Evolutionary conservation across 2,797 vertebrate genomes (phyloP).

Genomic region (Gymnoscopelus microlampas): DNA sequence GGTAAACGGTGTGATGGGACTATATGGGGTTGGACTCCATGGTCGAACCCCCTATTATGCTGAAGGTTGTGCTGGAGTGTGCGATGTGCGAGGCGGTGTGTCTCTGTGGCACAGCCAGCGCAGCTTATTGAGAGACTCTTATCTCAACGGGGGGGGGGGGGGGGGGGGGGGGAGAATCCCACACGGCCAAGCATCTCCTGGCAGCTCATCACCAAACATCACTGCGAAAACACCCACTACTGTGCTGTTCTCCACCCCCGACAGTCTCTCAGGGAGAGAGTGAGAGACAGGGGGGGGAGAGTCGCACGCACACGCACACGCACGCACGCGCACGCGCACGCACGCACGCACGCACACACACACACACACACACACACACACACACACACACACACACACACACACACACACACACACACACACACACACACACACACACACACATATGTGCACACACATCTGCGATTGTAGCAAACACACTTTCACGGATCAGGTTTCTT

Average conservation of each 20-base stretch:
- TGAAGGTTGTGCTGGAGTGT: slow-evolving; percentile 41
- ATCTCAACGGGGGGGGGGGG: slow-evolving; percentile 34
- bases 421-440: slow-evolving; percentile 19
- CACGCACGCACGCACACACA: slow-evolving; percentile 7
- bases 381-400: slow-evolving; percentile 37
- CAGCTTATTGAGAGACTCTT: slow-evolving; percentile 28
- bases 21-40: slow-evolving; percentile 27
- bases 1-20: slow-evolving; percentile 33
- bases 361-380: slow-evolving; percentile 19
- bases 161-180: neutral
- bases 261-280: slow-evolving; percentile 48
- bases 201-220: slow-evolving; percentile 54
- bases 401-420: slow-evolving; percentile 2
- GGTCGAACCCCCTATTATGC: slow-evolving; percentile 32
- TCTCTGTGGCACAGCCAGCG: slow-evolving; percentile 36
- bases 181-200: slow-evolving; percentile 57
- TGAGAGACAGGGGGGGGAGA: slow-evolving; percentile 35
- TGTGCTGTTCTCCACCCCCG: slow-evolving; percentile 42
- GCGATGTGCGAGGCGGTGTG: neutral
- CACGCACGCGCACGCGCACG: too few relatives aligned
- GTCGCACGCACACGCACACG: too few relatives aligned
- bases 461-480: slow-evolving; percentile 74
- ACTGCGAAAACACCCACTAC: slow-evolving; percentile 47
- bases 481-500: slow-evolving; percentile 73
- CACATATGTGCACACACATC: slow-evolving; percentile 61